Evolutionary conservation across 2,797 vertebrate genomes (phyloP), one percentile per base, ranked within the genome.

Genomic region (Ptychadena robeensis): DNA sequence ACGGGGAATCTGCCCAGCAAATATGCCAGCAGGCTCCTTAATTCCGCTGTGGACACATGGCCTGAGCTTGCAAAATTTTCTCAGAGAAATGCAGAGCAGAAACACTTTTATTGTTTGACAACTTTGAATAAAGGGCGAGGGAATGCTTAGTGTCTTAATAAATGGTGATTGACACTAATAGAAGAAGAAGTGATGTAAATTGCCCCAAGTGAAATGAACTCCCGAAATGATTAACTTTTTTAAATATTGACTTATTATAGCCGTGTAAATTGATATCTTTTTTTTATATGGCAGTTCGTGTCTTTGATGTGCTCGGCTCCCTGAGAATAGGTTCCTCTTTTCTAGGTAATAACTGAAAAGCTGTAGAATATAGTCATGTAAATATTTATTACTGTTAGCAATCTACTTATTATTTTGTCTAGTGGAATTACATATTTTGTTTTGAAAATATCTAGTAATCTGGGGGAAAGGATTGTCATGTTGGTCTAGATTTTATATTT

Each of bases 141-240:
- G 63, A 53, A 48, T 32, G 25, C 34, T 67, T 34, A 34, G 66
- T 48, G 53, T 78, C 63, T 78, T 78, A 78, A 78, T 78, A 78
- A 78, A 78, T 67, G 75, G 31, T 78, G 64, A 78, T 78, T 78
- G 75, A 78, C 75, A 78, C 18, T 78, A 78, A 78, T 78, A 67
- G 63, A 66, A 37, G 75, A 78, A 64, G 32, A 78, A 78, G 37
- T 78, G 30, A 78, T 78, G 64, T 78, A 67, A 78, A 78, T 78
- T 67, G 9, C 61, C 75, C 64, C 38, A 12, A 34, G 64, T 27
- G 63, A 34, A 27, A 67, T 67, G 61, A 78, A 27, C 66, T 69
- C 34, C 44, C 27, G 32, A 69, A 69, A 79, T 79, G 69, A 79
- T 79, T 79, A 79, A 69, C 76, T 79, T 69, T 79, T 69, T 79